Conservation (phyloP, 2,888 invertebrate genomes). For the Tryphoninae sp. region DNA sequence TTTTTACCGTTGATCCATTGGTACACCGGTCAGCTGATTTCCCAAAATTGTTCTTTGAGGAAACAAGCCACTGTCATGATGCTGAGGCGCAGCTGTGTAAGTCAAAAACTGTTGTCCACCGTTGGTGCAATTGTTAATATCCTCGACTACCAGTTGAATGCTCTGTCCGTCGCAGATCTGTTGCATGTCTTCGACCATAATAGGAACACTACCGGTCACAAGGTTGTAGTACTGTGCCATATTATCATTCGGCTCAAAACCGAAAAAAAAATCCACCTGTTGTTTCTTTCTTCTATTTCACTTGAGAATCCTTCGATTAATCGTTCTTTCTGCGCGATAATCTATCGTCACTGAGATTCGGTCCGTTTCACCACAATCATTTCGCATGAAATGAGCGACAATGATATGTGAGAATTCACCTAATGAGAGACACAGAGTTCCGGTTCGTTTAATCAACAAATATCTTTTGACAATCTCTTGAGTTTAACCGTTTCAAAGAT, state of each 20-base stretch:
- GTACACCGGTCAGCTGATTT: conserved; percentile 72
- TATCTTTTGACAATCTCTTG: background rate
- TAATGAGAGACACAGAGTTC: conserved; percentile 36
- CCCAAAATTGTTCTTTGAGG: conserved; percentile 75
- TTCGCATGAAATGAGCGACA: conserved; percentile 34
- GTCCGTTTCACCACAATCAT: conserved; percentile 30
- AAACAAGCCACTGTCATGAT: conserved; percentile 73
- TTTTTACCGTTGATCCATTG: conserved; percentile 78
- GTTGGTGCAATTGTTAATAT: conserved; percentile 76
- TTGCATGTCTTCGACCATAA: conserved; percentile 76
- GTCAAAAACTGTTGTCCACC: conserved; percentile 72
- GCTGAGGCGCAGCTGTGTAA: conserved; percentile 74
- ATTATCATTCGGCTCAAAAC: conserved; percentile 59
- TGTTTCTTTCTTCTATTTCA: background rate
- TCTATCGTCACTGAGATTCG: conserved; percentile 35
- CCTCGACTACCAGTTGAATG: conserved; percentile 77
- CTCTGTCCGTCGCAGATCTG: conserved; percentile 77
- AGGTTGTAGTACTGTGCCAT: conserved; percentile 80
- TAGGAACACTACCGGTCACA: conserved; percentile 77
- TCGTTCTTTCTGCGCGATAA: conserved; percentile 7
- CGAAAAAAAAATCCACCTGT: conserved; percentile 2
- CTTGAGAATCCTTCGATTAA: conserved; percentile 4
- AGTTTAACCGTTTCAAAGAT: too few species aligned
- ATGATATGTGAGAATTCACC: conserved; percentile 19
- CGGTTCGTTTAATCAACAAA: background rate